Evolutionary conservation across 2,888 invertebrate species (phyloP), one percentile per base, ranked within the genome.

Genomic region (Microchrysa polita): DNA sequence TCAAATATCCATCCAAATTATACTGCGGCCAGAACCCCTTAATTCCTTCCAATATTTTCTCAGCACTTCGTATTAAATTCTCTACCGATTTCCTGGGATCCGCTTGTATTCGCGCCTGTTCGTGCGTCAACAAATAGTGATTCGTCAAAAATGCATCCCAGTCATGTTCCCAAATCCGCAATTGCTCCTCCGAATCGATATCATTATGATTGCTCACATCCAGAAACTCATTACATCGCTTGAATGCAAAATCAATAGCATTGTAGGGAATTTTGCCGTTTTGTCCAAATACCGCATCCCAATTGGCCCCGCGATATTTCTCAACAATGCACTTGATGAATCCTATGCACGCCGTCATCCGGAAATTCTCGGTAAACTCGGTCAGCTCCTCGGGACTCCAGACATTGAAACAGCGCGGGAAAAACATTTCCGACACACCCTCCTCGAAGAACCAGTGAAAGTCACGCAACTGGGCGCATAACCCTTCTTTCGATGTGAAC

Each of bases 401-500:
- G 77, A 95, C 89, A 84, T 92, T 90, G 85, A 94, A 96, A 82
- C 95, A 95, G 42, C 96, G 89, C 0, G 96, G 96, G 82, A 94
- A 96, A 78, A 91, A 91, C 7, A 93, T 91, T 77, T 91, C 87
- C 0, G 95, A 91, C 40, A 94, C 90, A 9, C 92, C 93, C 9
- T 92, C 91, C 79, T 95, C 94, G 65, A 91, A 92, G 81, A 91
- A 92, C 94, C 95, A 95, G 81, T 95, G 92, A 86, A 93, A 91
- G 81, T 95, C 93, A 67, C 91, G 91, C 52, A 95, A 84, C 74
- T 92, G 90, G 22, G 89, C 86, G 77, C 93, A 93, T 42, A 95
- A 84, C 1, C 95, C 95, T 83, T 96, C 96, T 88, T 97, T 97
- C 0, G 96, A 95, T 0, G 97, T 96, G 81, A 97, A 97, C 69